A percentile compares a stretch with the other conserved stretches of the same genome.
These are phyloP conservation scores for Lophius piscatorius DNA, from an alignment of 2,113 vertebrate species.

Conservation along the genomic window DNA sequence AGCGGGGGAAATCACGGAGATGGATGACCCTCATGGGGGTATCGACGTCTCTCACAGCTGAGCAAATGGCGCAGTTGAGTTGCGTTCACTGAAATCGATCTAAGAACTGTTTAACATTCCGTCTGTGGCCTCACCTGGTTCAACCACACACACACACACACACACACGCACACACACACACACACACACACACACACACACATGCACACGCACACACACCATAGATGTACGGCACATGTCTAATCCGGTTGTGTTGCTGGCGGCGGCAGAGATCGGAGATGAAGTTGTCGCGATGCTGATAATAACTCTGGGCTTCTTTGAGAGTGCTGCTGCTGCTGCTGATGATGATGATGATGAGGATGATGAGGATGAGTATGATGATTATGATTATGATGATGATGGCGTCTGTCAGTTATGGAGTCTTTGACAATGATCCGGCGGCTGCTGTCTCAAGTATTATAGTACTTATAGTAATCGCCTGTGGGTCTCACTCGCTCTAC, in stretches of 20 bases:
- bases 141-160: slow-evolving; percentile 69
- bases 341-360: background rate
- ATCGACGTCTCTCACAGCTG: slow-evolving; percentile 97
- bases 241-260: too few species aligned
- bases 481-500: too few species aligned
- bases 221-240: background rate
- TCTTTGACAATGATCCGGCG: background rate
- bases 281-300: background rate
- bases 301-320: background rate
- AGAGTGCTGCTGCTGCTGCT: background rate
- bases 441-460: background rate
- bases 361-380: slow-evolving; percentile 2
- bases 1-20: slow-evolving; percentile 91
- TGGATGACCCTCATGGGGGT: slow-evolving; percentile 96
- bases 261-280: background rate
- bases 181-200: slow-evolving; percentile 16
- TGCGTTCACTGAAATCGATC: slow-evolving; percentile 97
- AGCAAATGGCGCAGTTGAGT: slow-evolving; percentile 98
- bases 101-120: slow-evolving; percentile 92
- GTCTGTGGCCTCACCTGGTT: slow-evolving; percentile 84
- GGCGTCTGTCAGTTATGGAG: background rate
- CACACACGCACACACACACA: slow-evolving; percentile 1
- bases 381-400: slow-evolving; percentile 12
- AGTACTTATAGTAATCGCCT: background rate
- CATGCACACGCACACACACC: background rate